phyloP scores from a whole-genome alignment of 92 coral and sea anemone species.

The Paragorgia papillata region DNA sequence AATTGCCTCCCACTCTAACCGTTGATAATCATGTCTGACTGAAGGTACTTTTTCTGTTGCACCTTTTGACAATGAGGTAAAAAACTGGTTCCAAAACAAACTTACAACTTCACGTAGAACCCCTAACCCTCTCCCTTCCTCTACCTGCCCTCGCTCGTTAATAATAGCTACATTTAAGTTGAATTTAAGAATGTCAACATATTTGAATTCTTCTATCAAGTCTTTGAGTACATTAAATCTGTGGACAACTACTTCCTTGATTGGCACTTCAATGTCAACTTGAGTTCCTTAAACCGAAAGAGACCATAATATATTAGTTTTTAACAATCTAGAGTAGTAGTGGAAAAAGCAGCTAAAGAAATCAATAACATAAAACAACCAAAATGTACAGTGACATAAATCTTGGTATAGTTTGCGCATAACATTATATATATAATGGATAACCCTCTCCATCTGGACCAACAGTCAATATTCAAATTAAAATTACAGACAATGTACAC shows the following conservation, averaged over 20 bases:
- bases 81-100: constrained; percentile 9
- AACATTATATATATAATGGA: too few species aligned
- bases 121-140: constrained; percentile 12
- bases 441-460: too few species aligned
- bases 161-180: constrained; percentile 19
- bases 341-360: too few species aligned
- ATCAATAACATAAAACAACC: too few species aligned
- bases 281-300: too few species aligned
- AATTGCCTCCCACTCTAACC: constrained; percentile 3
- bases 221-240: constrained; percentile 53
- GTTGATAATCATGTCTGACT: constrained; percentile 4
- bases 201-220: constrained; percentile 54
- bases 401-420: too few species aligned
- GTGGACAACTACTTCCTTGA: constrained; percentile 52
- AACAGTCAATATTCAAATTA: too few species aligned
- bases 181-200: neutral
- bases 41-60: constrained; percentile 5
- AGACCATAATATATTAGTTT: too few species aligned
- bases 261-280: too few species aligned
- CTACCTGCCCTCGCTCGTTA: constrained; percentile 29
- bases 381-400: too few species aligned
- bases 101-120: constrained; percentile 30
- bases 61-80: neutral
- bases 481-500: too few species aligned
- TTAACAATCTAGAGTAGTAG: too few species aligned